Evolutionary conservation across 2,113 vertebrate species (phyloP).

Genomic region (Alouatta palliata): DNA sequence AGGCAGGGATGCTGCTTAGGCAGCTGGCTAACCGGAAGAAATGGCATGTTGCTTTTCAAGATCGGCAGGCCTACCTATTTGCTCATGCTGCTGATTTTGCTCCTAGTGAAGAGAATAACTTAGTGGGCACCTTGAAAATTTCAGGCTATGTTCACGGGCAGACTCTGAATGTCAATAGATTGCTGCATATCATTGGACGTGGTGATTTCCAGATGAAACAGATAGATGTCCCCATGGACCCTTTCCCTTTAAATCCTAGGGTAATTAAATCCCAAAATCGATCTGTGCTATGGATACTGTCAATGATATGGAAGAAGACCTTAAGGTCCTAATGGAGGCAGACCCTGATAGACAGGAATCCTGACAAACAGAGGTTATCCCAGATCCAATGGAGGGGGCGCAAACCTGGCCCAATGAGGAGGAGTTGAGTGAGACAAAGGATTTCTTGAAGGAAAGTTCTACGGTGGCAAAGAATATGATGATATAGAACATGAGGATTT

Average conservation of each 20-base stretch:
- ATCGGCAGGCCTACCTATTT: constrained; percentile 90
- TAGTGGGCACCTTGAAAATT: constrained; percentile 92
- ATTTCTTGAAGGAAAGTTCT: constrained; percentile 82
- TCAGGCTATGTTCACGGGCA: constrained; percentile 94
- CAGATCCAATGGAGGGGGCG: constrained; percentile 97
- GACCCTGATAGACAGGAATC: constrained; percentile 89
- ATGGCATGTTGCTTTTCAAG: constrained; percentile 90
- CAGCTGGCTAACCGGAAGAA: constrained; percentile 92
- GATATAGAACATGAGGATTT: constrained; percentile 78
- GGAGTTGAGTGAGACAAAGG: constrained; percentile 93
- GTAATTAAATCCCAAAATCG: constrained; percentile 82
- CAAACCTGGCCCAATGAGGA: constrained; percentile 97
- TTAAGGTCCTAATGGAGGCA: constrained; percentile 92
- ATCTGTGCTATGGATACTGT: constrained; percentile 72
- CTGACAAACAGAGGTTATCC: constrained; percentile 92
- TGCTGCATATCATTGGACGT: constrained; percentile 93
- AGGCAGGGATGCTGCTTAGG: constrained; percentile 89
- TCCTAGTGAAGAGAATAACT: constrained; percentile 80
- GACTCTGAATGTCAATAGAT: constrained; percentile 88
- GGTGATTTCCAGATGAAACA: constrained; percentile 97
- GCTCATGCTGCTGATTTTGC: constrained; percentile 87
- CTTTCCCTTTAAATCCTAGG: constrained; percentile 86
- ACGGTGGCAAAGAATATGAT: constrained; percentile 87
- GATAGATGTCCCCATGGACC: constrained; percentile 91
- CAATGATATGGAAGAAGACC: constrained; percentile 82